A percentile compares a stretch with the other conserved stretches of the same genome.
phyloP scores from a whole-genome alignment of 2,797 vertebrate species.

The Rhinoraja longicauda region DNA sequence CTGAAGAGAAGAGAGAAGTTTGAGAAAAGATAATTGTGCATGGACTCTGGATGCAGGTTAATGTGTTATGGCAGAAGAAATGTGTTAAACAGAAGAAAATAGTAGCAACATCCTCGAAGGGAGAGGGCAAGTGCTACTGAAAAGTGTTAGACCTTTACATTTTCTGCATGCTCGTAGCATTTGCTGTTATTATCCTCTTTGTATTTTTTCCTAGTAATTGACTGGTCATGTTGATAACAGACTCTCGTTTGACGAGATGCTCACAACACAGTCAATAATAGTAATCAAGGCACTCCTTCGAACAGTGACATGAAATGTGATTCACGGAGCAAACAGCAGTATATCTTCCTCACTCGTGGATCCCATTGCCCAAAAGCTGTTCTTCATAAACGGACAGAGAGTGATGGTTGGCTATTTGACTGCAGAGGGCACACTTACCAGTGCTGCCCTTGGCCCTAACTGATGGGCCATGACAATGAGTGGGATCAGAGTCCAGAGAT shows the following conservation, averaged over 20 bases:
- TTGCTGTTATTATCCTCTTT: background rate
- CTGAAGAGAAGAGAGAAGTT: background rate
- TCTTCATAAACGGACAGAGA: background rate
- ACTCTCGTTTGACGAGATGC: background rate
- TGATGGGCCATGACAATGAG: background rate
- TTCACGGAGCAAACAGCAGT: too few species aligned
- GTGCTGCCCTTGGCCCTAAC: background rate
- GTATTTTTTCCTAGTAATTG: background rate
- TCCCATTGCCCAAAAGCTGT: background rate
- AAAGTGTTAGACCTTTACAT: background rate
- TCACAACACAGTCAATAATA: background rate
- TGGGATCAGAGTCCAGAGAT: background rate
- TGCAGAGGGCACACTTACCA: background rate
- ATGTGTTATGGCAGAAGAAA: too few species aligned
- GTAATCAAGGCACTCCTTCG: background rate
- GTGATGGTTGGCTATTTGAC: background rate
- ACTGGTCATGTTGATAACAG: background rate
- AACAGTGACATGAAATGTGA: background rate
- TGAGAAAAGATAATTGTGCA: background rate
- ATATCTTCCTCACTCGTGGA: too few species aligned
- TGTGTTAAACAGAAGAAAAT: background rate
- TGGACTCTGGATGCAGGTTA: background rate
- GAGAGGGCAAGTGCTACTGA: background rate
- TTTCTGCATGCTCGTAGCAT: background rate
- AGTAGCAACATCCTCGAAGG: background rate